Evolutionary conservation across 2,888 invertebrate genomes (phyloP).

Genomic region (Augochlorella aurata): DNA sequence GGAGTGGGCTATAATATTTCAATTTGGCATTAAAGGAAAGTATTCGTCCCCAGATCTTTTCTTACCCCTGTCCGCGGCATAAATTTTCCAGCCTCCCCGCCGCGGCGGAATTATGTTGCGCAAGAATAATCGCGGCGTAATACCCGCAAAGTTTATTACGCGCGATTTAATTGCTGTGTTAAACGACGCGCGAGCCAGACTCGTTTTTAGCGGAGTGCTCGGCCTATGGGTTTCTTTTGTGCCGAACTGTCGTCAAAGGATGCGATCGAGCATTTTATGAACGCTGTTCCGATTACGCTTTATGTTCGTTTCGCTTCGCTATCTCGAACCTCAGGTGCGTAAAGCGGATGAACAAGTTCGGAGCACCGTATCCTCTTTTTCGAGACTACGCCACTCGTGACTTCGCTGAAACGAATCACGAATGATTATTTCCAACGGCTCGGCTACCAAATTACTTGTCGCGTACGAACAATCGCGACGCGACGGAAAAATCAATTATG

Average conservation of each 20-base stretch:
- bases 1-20: conserved; percentile 46
- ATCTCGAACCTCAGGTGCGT: background rate
- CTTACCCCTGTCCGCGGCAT: conserved; percentile 26
- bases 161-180: conserved; percentile 42
- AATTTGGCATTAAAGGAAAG: conserved; percentile 42
- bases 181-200: conserved; percentile 46
- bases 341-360: background rate
- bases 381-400: background rate
- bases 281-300: background rate
- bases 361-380: background rate
- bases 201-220: conserved; percentile 13
- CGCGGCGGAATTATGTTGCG: conserved; percentile 5
- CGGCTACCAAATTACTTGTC: background rate
- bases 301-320: background rate
- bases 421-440: background rate
- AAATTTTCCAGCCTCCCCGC: conserved; percentile 18
- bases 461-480: background rate
- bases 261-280: conserved; percentile 23
- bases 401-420: background rate
- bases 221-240: conserved; percentile 11
- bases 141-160: conserved; percentile 34
- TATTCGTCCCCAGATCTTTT: conserved; percentile 26
- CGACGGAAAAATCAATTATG: background rate
- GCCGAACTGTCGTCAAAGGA: conserved; percentile 15
- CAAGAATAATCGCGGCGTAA: conserved; percentile 43